These are phyloP conservation scores for Tigriopus japonicus DNA, from an alignment of 1,140 invertebrate genomes.

Conservation along the genomic window DNA sequence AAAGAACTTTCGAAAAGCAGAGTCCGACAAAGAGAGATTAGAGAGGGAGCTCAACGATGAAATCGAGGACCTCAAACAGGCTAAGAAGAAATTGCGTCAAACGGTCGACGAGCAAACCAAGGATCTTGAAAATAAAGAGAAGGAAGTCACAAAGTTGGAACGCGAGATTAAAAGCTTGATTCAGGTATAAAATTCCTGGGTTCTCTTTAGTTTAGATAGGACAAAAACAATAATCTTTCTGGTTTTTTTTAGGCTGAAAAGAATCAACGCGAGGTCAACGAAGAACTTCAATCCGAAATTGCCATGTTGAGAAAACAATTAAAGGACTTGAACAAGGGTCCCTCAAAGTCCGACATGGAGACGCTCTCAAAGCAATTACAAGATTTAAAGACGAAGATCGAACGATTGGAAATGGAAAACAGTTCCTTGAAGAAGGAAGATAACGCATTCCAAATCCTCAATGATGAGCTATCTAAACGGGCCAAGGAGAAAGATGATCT, in stretches of 20 bases:
- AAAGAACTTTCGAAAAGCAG: not conserved
- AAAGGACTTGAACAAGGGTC: not conserved
- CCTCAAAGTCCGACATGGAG: too few species aligned
- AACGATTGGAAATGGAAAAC: not conserved
- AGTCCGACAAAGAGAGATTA: not conserved
- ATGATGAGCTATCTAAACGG: not conserved
- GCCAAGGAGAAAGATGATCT: not conserved
- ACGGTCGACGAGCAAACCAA: not conserved
- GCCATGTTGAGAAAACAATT: not conserved
- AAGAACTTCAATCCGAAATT: not conserved
- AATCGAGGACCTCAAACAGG: not conserved
- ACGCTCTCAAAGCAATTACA: too few species aligned
- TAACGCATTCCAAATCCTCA: not conserved
- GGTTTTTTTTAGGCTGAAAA: not conserved
- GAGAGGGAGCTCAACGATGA: slow-evolving; percentile 4
- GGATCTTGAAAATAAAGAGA: not conserved
- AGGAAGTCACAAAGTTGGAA: not conserved
- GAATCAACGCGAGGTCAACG: not conserved
- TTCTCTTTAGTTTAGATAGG: not conserved
- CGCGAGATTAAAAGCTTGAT: slow-evolving; percentile 2
- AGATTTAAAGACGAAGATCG: too few species aligned
- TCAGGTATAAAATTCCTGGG: not conserved
- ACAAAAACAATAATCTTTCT: not conserved
- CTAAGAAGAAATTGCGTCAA: not conserved
- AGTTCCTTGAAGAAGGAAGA: not conserved